Evolutionary conservation across 2,888 invertebrate genomes (phyloP), one percentile per base, ranked within the genome.

Genomic region (Pollenia angustigena): DNA sequence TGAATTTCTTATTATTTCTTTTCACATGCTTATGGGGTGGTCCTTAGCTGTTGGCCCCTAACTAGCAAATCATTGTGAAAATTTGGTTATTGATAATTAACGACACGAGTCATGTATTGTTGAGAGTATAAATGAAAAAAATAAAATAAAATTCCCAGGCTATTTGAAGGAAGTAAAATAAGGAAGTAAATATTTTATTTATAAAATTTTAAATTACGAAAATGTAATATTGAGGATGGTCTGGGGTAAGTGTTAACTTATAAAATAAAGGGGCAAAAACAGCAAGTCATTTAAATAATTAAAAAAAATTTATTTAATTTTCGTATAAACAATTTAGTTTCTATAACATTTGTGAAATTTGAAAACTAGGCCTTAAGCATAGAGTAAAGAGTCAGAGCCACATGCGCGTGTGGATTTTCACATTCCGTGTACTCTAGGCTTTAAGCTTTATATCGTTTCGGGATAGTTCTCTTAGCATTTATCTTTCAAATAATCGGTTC

Each of bases 81-180:
- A 54, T 80, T n/a, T 62, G 54, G 8, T 12, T 40, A 62, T 52
- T 40, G 40, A 64, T 52, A 81, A 64, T 66, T 66, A 58, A 58
- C 12, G 85, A 82, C 74, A 85, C 74, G 74, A 69, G 81, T 79
- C 80, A 81, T 69, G n/a, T 75, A 69, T 62, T 85, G 62, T 52
- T 72, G 50, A 68, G 66, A 40, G 18, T 42, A 7, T 66, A 48
- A 66, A 56, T 66, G 66, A 72, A n/a, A n/a, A n/a, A n/a, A n/a
- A n/a, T n/a, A n/a, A n/a, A n/a, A n/a, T n/a, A n/a, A n/a, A 64
- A 50, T 58, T 83, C 64, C 12, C 72, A 83, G 46, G 7, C 1
- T 12, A 16, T 48, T 1, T 7, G 56, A n/a, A 69, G 69, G 54
- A 71, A 48, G 40, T 68, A 12, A 32, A 32, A 18, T 11, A 6